Evolutionary conservation across 2,888 invertebrate species (phyloP).

Genomic region (Antheraea assamensis): DNA sequence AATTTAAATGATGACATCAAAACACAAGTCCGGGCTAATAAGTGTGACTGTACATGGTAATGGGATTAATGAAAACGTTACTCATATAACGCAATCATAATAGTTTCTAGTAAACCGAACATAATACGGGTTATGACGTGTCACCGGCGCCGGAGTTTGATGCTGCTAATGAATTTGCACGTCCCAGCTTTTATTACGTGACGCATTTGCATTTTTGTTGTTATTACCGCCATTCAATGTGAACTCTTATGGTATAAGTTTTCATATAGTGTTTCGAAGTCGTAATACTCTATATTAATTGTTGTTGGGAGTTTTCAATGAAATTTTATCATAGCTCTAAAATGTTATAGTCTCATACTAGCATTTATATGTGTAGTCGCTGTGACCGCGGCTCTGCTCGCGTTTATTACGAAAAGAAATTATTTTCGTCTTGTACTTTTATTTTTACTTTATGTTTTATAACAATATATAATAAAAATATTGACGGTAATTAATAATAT

Average conservation of each 20-base stretch:
- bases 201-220: constrained; percentile 42
- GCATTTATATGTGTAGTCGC: too few species aligned
- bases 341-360: not conserved
- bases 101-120: constrained; percentile 55
- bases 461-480: too few species aligned
- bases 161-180: constrained; percentile 63
- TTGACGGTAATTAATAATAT: too few species aligned
- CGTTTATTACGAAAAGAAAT: too few species aligned
- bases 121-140: constrained; percentile 51
- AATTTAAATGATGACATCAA: constrained; percentile 28
- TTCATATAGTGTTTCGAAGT: constrained; percentile 25
- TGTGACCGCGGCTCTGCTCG: too few species aligned
- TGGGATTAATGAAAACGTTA: constrained; percentile 50
- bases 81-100: constrained; percentile 44
- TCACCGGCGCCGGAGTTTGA: constrained; percentile 63
- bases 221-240: constrained; percentile 31
- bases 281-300: constrained; percentile 18
- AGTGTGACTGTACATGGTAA: constrained; percentile 36
- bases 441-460: too few species aligned
- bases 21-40: constrained; percentile 36
- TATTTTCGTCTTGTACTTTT: too few species aligned
- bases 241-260: constrained; percentile 28
- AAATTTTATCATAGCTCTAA: constrained; percentile 10
- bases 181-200: constrained; percentile 40
- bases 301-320: constrained; percentile 6